Conservation (phyloP, 2,888 invertebrate species). For the Crioceris asparagi region DNA sequence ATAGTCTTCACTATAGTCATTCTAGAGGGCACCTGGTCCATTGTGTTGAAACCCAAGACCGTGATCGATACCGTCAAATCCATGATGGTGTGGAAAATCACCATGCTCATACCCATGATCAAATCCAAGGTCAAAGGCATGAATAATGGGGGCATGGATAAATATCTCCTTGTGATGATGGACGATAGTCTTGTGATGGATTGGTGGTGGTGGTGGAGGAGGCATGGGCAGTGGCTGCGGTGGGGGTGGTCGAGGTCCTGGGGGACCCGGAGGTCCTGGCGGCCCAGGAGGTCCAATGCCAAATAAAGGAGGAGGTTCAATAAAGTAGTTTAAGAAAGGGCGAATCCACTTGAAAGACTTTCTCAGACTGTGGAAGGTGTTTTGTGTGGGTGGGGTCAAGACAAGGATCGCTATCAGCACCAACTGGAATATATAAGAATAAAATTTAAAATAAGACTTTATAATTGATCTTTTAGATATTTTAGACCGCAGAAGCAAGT, state of each 20-base stretch:
- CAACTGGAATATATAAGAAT: too few relatives aligned
- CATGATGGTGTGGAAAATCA: constrained; percentile 4
- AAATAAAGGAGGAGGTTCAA: too few relatives aligned
- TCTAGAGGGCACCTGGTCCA: constrained; percentile 3
- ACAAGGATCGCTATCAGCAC: too few relatives aligned
- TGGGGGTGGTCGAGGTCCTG: constrained; percentile 1
- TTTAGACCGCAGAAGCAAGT: too few relatives aligned
- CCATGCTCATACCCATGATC: constrained; percentile 9
- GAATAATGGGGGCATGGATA: neutral
- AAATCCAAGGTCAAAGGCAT: constrained; percentile 4
- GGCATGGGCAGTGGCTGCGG: neutral
- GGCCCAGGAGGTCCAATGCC: neutral
- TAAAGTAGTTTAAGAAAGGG: too few relatives aligned
- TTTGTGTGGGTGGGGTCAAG: too few relatives aligned
- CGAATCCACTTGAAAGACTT: too few relatives aligned
- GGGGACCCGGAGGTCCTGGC: neutral
- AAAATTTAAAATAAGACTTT: too few relatives aligned
- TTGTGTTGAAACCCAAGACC: constrained; percentile 4
- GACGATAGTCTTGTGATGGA: constrained; percentile 2
- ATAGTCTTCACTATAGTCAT: too few relatives aligned
- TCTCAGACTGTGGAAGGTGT: too few relatives aligned
- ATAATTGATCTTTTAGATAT: too few relatives aligned
- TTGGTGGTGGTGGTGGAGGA: neutral
- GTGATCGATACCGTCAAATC: constrained; percentile 5
- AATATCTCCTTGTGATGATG: neutral